Percentiles rank a stretch among this genome's conserved stretches.
These are phyloP conservation scores for Nymphalis polychloros DNA, from an alignment of 2,888 invertebrate genomes.

Conservation along the genomic window DNA sequence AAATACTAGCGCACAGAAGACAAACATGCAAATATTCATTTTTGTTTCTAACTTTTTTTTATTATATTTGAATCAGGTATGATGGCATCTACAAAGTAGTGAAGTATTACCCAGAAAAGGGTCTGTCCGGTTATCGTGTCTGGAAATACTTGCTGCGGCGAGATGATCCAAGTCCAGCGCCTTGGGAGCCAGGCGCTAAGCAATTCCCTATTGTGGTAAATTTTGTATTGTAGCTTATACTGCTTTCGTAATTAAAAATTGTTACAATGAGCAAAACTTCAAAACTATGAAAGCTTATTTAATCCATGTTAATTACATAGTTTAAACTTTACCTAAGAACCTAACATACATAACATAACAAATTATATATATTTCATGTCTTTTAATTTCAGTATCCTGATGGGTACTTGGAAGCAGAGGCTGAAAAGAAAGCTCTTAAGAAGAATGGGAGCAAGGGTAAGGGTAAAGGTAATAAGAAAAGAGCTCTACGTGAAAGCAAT, in stretches of 20 bases:
- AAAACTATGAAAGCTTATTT: no score
- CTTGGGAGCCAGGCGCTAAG: slow-evolving; percentile 88
- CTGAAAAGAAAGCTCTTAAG: slow-evolving; percentile 70
- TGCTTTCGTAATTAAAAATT: not conserved
- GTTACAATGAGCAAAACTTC: no score
- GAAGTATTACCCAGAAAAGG: slow-evolving; percentile 89
- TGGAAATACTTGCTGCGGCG: slow-evolving; percentile 90
- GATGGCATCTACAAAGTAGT: slow-evolving; percentile 94
- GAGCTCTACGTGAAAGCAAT: slow-evolving; percentile 12
- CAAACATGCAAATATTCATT: no score
- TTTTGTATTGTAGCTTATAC: slow-evolving; percentile 13
- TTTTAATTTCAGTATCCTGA: slow-evolving; percentile 83
- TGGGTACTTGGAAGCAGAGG: slow-evolving; percentile 85
- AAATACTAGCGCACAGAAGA: no score
- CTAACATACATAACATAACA: not conserved
- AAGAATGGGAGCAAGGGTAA: slow-evolving; percentile 51
- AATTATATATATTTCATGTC: not conserved
- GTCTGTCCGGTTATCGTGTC: slow-evolving; percentile 88
- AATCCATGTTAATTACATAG: no score
- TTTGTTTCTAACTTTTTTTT: no score
- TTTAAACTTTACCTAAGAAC: no score
- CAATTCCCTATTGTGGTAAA: slow-evolving; percentile 73
- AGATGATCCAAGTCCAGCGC: slow-evolving; percentile 89
- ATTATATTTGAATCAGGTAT: slow-evolving; percentile 77
- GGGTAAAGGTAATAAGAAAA: slow-evolving; percentile 35